Percentiles rank a stretch among this genome's conserved stretches.
Evolutionary conservation across 2,797 vertebrate species (phyloP).

Genomic region (Acanthornis magna): DNA sequence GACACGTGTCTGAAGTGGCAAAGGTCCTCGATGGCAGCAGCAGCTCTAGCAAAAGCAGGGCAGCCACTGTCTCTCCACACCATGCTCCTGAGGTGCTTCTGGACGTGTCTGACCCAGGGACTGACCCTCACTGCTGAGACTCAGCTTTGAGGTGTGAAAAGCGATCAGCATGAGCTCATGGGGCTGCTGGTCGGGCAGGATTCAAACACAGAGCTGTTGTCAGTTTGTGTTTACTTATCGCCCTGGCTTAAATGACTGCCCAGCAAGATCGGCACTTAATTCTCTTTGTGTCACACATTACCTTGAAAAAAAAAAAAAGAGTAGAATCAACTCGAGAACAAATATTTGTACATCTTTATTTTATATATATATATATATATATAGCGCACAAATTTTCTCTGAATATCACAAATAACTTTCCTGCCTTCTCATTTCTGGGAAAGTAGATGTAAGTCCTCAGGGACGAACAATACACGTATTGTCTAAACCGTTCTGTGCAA

Average conservation of each 20-base stretch:
- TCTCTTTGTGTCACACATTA: neutral
- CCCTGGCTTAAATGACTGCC: neutral
- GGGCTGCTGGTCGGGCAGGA: rapidly evolving
- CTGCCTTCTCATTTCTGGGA: neutral
- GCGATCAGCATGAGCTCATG: neutral
- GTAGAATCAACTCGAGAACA: neutral
- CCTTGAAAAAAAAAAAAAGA: neutral
- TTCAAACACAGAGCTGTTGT: neutral
- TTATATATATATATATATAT: neutral
- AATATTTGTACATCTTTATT: neutral
- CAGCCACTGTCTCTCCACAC: neutral
- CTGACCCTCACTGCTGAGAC: neutral
- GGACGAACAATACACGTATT: neutral
- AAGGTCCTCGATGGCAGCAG: neutral
- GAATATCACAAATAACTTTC: slow-evolving; percentile 12
- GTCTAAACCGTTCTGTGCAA: neutral
- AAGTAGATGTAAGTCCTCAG: neutral
- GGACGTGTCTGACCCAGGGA: neutral
- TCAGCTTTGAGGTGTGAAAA: neutral
- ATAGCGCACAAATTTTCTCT: neutral
- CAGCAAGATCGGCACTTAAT: neutral
- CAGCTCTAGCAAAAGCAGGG: neutral
- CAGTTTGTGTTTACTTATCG: neutral
- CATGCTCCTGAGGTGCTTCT: neutral
- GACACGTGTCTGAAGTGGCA: neutral